phyloP scores from a whole-genome alignment of 1,140 invertebrate genomes.

The Formica selysi region DNA sequence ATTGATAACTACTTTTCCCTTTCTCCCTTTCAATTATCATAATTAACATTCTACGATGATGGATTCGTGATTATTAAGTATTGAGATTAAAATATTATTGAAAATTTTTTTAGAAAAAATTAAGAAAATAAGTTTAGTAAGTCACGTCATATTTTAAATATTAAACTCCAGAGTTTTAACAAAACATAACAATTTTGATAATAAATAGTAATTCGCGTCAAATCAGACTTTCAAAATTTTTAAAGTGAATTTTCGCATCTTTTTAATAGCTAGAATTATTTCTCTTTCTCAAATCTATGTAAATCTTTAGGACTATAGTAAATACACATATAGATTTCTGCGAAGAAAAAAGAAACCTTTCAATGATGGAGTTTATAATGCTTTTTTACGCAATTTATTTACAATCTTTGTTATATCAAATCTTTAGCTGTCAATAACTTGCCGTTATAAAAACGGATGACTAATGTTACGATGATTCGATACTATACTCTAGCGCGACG shows the following conservation, averaged over 20 bases:
- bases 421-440: not conserved
- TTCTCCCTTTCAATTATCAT: conserved; percentile 2
- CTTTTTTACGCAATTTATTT: not conserved
- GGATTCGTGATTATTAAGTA: not conserved
- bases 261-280: not conserved
- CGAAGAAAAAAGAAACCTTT: not conserved
- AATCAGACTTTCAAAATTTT: not conserved
- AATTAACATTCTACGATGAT: conserved; percentile 42
- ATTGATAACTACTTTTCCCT: conserved; percentile 25
- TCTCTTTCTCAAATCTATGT: not conserved
- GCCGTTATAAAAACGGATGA: not conserved
- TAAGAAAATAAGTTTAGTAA: not conserved
- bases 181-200: not conserved
- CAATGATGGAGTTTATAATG: not conserved
- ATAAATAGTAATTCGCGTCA: not conserved
- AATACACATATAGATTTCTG: not conserved
- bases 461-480: not conserved
- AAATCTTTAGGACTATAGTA: not conserved
- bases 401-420: not conserved
- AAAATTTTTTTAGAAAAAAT: not conserved
- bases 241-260: not conserved
- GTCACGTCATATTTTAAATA: not conserved
- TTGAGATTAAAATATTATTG: not conserved
- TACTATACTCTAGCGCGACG: not conserved
- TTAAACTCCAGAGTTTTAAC: not conserved